Conservation (phyloP, 1,140 invertebrate genomes). For the Scaptomyza pallida region DNA sequence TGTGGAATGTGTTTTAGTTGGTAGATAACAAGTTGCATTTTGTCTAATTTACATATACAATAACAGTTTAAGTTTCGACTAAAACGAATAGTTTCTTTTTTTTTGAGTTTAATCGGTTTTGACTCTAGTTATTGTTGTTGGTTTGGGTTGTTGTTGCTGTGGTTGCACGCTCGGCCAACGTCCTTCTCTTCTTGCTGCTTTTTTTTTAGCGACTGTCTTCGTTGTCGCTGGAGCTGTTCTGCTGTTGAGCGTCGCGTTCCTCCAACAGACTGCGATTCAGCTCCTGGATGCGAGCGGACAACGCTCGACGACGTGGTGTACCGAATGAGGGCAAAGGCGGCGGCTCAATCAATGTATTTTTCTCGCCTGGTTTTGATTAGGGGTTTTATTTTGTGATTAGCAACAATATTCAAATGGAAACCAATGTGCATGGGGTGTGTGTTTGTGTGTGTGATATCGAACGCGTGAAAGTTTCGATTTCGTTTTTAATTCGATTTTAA, state of each 20-base stretch:
- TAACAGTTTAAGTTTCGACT: constrained; percentile 56
- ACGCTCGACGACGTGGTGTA: constrained; percentile 74
- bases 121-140: constrained; percentile 14
- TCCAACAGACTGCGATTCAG: constrained; percentile 79
- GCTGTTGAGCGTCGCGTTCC: constrained; percentile 78
- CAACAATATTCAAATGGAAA: constrained; percentile 41
- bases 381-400: constrained; percentile 28
- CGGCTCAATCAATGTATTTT: constrained; percentile 81
- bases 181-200: too few relatives aligned
- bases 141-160: constrained; percentile 59
- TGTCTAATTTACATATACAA: constrained; percentile 77
- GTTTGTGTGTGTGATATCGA: constrained; percentile 12
- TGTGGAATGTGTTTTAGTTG: constrained; percentile 46
- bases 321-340: constrained; percentile 79
- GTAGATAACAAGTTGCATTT: constrained; percentile 72
- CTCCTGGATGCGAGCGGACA: constrained; percentile 82
- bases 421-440: constrained; percentile 17
- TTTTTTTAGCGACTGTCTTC: constrained; percentile 82
- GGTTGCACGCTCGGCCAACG: constrained; percentile 36
- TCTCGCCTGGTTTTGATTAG: constrained; percentile 63
- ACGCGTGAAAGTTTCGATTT: constrained; percentile 20
- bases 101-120: constrained; percentile 40
- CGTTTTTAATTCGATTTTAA: constrained; percentile 18
- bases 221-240: constrained; percentile 82
- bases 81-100: constrained; percentile 33